Evolutionary conservation across 2,888 invertebrate species (phyloP).

Genomic region (Andrena minutula): DNA sequence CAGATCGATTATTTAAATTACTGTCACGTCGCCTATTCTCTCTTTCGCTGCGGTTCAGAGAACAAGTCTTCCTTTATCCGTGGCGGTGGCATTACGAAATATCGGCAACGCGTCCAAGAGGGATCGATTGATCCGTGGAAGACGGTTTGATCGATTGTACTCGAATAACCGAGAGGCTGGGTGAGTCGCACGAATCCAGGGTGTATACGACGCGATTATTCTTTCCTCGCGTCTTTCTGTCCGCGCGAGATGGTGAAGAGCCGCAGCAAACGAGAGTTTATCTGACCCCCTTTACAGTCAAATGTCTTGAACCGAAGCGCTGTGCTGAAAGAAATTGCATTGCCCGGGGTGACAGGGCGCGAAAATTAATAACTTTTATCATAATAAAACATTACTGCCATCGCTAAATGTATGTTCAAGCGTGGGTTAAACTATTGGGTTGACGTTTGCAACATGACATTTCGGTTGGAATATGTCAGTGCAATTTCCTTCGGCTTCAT

Average conservation of each 20-base stretch:
- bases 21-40: slow-evolving; percentile 18
- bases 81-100: slow-evolving; percentile 38
- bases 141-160: slow-evolving; percentile 38
- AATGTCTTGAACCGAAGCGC: no score
- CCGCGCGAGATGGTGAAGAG: slow-evolving; percentile 15
- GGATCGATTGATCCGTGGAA: slow-evolving; percentile 15
- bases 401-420: no score
- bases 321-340: no score
- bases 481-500: no score
- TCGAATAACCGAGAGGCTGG: slow-evolving; percentile 33
- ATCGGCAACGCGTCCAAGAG: slow-evolving; percentile 13
- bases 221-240: slow-evolving; percentile 19
- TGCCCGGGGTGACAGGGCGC: no score
- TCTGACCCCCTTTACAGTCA: no score
- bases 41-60: slow-evolving; percentile 32
- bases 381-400: no score
- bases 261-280: background rate
- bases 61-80: slow-evolving; percentile 35
- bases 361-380: no score
- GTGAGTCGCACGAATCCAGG: slow-evolving; percentile 45
- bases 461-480: no score
- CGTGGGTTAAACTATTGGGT: no score
- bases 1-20: slow-evolving; percentile 40
- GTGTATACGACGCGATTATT: slow-evolving; percentile 23
- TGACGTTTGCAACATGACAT: no score